These are phyloP conservation scores for Leptinotarsa juncta DNA, from an alignment of 2,888 invertebrate species.

Conservation along the genomic window DNA sequence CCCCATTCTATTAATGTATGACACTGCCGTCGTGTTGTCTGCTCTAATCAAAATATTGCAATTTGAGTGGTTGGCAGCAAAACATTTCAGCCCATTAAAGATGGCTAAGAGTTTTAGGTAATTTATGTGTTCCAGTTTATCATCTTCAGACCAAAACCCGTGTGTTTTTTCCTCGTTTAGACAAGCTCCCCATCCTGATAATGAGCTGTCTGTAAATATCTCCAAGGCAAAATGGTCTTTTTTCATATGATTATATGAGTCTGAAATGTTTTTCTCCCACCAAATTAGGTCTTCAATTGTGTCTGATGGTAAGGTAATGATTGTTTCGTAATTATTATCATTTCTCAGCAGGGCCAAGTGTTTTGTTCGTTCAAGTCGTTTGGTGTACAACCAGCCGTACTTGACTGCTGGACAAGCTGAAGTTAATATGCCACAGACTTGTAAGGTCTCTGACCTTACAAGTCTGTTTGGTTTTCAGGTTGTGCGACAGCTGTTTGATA, in stretches of 20 bases:
- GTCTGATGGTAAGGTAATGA: conserved; percentile 11
- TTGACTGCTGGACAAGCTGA: conserved; percentile 31
- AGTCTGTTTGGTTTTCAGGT: conserved; percentile 15
- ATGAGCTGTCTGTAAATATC: too few species aligned
- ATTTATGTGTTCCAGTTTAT: conserved; percentile 28
- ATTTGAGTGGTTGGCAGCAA: conserved; percentile 13
- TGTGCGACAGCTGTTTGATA: not conserved
- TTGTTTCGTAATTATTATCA: conserved; percentile 17
- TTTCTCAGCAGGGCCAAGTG: conserved; percentile 32
- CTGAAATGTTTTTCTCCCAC: conserved; percentile 26
- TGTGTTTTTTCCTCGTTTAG: conserved; percentile 31
- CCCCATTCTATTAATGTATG: conserved; percentile 33
- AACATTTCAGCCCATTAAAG: conserved; percentile 22
- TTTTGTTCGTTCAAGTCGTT: conserved; percentile 39
- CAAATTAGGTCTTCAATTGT: conserved; percentile 11
- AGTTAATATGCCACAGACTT: conserved; percentile 28
- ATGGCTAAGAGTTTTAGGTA: conserved; percentile 25
- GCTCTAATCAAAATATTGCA: conserved; percentile 23
- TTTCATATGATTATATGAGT: conserved; percentile 7
- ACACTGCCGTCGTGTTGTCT: conserved; percentile 34
- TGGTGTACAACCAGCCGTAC: conserved; percentile 29
- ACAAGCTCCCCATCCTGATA: conserved; percentile 47
- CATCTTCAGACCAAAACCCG: conserved; percentile 45
- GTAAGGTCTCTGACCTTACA: conserved; percentile 28
- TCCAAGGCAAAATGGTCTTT: conserved; percentile 7